Evolutionary conservation across 2,113 vertebrate genomes (phyloP), one percentile per base, ranked within the genome.

Genomic region (Seriola quinqueradiata): DNA sequence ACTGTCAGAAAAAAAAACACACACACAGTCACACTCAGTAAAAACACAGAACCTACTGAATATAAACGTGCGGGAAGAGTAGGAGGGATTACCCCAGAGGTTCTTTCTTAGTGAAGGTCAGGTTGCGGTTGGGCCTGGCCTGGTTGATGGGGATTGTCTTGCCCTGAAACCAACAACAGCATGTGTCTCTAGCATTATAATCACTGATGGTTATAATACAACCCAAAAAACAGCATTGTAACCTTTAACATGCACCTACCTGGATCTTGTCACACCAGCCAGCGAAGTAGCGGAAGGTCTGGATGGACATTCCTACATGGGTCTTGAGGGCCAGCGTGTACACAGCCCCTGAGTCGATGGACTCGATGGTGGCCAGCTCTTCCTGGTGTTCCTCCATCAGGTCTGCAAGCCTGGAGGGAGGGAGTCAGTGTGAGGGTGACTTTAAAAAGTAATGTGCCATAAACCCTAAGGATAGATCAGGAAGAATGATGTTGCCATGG

Each of bases 201-300:
- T 67, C 55, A 10, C 0, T 10, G 28, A 3, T 16, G 0, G 14
- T 11, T 10, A 54, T 21, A 54, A 11, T 23, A 54, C 50, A 54
- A 38, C 38, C 38, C 7, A 10, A 21, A 21, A 54, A 11, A 23
- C 6, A n/a, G 32, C 2, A 3, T 17, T 7, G 17, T 4, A 14
- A 61, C 14, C 12, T 17, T 38, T 0, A 65, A 40, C 0, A 12
- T 6, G 1, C 40, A 21, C 69, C 16, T 46, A 96, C 96, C 92
- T 96, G 96, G 77, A 96, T 96, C 86, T 96, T 96, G 88, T 96
- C 96, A 52, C 96, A 96, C 96, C 96, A 96, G 63, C 96, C 96
- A 0, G 96, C 96, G 28, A 96, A 96, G 92, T 96, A 96, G 67
- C 96, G 87, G 90, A 96, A 96, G 0, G 96, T 96, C 87, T 96